Evolutionary conservation across 2,113 vertebrate species (phyloP), one percentile per base, ranked within the genome.

Genomic region (Herpetotheres cachinnans): DNA sequence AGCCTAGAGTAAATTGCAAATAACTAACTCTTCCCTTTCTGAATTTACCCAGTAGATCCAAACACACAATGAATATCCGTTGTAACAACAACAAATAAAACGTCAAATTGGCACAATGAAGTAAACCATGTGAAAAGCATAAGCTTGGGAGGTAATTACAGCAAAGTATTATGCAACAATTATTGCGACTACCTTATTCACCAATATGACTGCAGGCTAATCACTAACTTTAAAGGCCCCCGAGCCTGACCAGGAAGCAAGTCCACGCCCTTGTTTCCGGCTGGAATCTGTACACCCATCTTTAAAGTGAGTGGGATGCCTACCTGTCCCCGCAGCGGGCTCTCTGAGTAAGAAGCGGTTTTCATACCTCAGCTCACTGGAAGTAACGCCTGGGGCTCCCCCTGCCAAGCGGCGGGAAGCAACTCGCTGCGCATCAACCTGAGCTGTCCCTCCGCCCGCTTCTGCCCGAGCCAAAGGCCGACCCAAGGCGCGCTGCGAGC

Each of bases 231-330:
- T 1, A 2, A 8, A n/a, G 36, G 11, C 3, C 12, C 5, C 38
- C 4, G 4, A 15, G 16, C 13, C 32, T 5, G 49, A 29, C 6
- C 9, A 3, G 54, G 10, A 3, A 19, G 7, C 2, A 46, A 12
- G 0, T 1, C 38, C 26, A 11, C 8, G 16, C 25, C 11, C 1
- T 0, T 3, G 15, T 6, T 2, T 4, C 0, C 0, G 24, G 6
- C 2, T 0, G 20, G 6, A 40, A 9, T 1, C 4, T 5, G 19
- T 2, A 10, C 32, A 19, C 20, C 6, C 26, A 16, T 16, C 16
- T 13, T 3, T 5, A 18, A 1, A 27, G 16, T 0, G 8, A 1
- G 19, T 0, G 52, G 7, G 6, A 16, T 0, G 65, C 1, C 46
- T 2, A 1, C n/a, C 36, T 7, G 20, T 1, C 36, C 34, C 4